Base-by-base conservation (phyloP, 1,140 invertebrate genomes). In the Cyphomyrmex costatus region DNA sequence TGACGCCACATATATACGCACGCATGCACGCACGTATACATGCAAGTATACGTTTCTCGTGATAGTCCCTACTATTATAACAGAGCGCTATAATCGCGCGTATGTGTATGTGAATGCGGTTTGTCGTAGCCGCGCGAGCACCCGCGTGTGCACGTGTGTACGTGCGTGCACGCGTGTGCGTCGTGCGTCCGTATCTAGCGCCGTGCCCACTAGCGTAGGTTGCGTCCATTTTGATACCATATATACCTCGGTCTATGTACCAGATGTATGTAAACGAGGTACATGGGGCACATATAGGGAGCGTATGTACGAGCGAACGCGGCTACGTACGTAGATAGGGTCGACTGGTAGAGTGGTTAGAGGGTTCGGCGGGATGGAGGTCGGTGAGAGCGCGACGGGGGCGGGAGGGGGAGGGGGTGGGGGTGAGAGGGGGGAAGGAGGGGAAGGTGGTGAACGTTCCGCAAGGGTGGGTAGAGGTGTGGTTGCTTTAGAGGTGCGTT, bases 401-500 rank as follows among this genome's bases (percentile, higher is more conserved):
- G 49, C 24, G 61, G 78, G 30, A 73, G 56, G 51, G 21, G 53
- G 86, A 51, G 36, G 33, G 70, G 56, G 73, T 53, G 16, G 49
- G 58, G 19, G 84, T 24, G 86, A 80, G 88, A 53, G 42, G 56
- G 58, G 51, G 86, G 78, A 58, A 68, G 82, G 90, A 84, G 89
- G 90, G 88, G 90, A 83, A 88, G 89, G 89, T 87, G 78, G 89
- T 88, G 90, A 90, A 92, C 89, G 89, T 91, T 92, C 83, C 87
- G 89, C 68, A 86, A 89, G 89, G 90, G 89, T 86, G 80, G 91
- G 86, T 89, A 87, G 90, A 92, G 91, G 92, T 93, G 91, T 92
- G 92, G 91, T 93, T 93, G 91, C 91, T 93, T 93, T 93, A 91
- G 92, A 93, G 91, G 92, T 93, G 91, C 93, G 92, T 93, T 93